Evolutionary conservation across 2,113 vertebrate genomes (phyloP), one percentile per base, ranked within the genome.

Genomic region (Struthio camelus): DNA sequence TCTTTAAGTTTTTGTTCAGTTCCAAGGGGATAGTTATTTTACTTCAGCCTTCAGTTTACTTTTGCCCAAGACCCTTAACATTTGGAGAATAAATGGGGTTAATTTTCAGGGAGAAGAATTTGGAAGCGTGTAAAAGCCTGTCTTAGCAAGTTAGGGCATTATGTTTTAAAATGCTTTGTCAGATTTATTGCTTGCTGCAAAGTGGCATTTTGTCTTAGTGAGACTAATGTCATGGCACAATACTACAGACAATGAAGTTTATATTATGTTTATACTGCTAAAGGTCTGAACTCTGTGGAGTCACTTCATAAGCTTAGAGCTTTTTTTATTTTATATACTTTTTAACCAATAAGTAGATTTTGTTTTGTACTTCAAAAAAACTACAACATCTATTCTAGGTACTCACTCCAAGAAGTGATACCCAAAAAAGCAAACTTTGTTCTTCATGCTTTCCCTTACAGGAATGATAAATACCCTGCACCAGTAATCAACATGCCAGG

Each of bases 31-130:
- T 97, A 97, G 94, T 98, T 98, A 28, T 97, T 98, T 98, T 98
- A 98, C 98, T 97, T 98, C 98, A 96, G 96, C 96, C 96, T 98
- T 98, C 58, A 94, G 96, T 98, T 98, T 97, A 98, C 96, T 97
- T 98, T 98, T 97, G 97, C 98, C 97, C 96, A 28, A 97, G 95
- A 98, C 97, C 98, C 98, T 98, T 98, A 98, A 98, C 97, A 96
- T 98, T 97, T 97, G 96, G 81, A 97, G 96, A 98, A 95, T 95
- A 95, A 97, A 94, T 44, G 85, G 96, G 95, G 96, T 98, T 97
- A 93, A 93, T 97, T 98, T 98, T 98, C 98, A 98, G 97, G 98
- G 98, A 98, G 97, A 98, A 97, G 97, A 98, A 97, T 98, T 98
- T 97, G 97, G 97, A 97, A 95, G 88, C 44, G 96, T 98, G 97